A percentile compares a stretch with the other conserved stretches of the same genome.
These are phyloP conservation scores for Neomicropteryx cornuta DNA, from an alignment of 1,140 invertebrate genomes.

Conservation along the genomic window DNA sequence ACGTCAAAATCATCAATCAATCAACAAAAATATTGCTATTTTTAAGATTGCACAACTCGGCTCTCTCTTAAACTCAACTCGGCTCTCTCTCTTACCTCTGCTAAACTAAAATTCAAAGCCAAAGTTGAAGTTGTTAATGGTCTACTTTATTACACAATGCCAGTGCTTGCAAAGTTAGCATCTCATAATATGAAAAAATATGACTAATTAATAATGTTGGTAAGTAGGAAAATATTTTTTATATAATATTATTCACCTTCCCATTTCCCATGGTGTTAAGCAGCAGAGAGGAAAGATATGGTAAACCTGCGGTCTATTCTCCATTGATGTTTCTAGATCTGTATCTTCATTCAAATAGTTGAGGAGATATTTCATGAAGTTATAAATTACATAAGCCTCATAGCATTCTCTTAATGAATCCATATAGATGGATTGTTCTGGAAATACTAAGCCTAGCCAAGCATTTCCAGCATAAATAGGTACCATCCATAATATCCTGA, in stretches of 20 bases:
- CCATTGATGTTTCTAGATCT: constrained; percentile 69
- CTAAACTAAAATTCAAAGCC: too few species aligned
- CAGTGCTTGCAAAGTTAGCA: too few species aligned
- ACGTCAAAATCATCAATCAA: too few species aligned
- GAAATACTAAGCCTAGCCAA: constrained; percentile 74
- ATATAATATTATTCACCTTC: constrained; percentile 42
- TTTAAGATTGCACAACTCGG: too few species aligned
- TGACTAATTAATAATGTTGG: too few species aligned
- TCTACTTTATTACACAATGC: too few species aligned
- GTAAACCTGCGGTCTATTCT: constrained; percentile 73
- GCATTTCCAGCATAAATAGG: constrained; percentile 94
- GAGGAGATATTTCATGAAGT: constrained; percentile 91
- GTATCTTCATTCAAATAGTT: constrained; percentile 80
- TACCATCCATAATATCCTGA: constrained; percentile 94
- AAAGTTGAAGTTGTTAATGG: too few species aligned
- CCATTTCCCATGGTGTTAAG: constrained; percentile 79
- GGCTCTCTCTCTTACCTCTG: too few species aligned
- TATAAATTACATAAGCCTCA: constrained; percentile 95
- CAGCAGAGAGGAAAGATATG: constrained; percentile 81
- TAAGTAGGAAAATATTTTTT: constrained; percentile 9
- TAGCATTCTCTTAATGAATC: constrained; percentile 91
- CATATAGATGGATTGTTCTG: constrained; percentile 78
- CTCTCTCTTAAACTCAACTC: too few species aligned
- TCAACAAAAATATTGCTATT: too few species aligned
- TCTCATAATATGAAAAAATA: too few species aligned